phyloP scores from a whole-genome alignment of 1,140 invertebrate species.

The Pomacea maculata region DNA sequence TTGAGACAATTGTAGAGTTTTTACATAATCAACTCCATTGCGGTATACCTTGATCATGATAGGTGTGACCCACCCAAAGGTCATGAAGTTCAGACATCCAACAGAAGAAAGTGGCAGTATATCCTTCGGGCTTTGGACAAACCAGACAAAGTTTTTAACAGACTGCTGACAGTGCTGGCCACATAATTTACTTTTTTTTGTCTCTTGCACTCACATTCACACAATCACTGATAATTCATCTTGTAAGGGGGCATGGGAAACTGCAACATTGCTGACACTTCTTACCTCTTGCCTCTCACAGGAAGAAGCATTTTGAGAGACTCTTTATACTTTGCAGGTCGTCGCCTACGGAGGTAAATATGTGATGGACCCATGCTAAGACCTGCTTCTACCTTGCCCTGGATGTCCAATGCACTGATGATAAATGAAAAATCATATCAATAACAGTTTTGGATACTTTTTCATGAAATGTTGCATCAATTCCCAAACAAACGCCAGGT shows the following conservation, averaged over 20 bases:
- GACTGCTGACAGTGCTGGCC: not conserved
- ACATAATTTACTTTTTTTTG: not conserved
- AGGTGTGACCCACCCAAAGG: constrained; percentile 72
- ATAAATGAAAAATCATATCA: not conserved
- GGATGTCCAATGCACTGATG: not conserved
- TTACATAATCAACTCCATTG: constrained; percentile 63
- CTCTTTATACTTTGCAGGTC: not conserved
- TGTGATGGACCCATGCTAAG: not conserved
- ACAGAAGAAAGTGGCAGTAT: constrained; percentile 67
- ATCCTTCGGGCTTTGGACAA: constrained; percentile 19
- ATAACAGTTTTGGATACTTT: not conserved
- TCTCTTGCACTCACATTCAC: not conserved
- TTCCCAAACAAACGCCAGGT: not conserved
- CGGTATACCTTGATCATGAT: constrained; percentile 71
- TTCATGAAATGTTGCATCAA: not conserved
- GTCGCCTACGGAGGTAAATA: not conserved
- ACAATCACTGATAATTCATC: not conserved
- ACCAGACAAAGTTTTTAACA: not conserved
- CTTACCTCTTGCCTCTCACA: constrained; percentile 1
- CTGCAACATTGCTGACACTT: not conserved
- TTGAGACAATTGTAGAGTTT: constrained; percentile 68
- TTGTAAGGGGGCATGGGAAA: not conserved
- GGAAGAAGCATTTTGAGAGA: not conserved
- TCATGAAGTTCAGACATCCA: constrained; percentile 70
- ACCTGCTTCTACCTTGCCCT: not conserved